phyloP scores from a whole-genome alignment of 2,888 invertebrate genomes.

The Druceiella hillmani region DNA sequence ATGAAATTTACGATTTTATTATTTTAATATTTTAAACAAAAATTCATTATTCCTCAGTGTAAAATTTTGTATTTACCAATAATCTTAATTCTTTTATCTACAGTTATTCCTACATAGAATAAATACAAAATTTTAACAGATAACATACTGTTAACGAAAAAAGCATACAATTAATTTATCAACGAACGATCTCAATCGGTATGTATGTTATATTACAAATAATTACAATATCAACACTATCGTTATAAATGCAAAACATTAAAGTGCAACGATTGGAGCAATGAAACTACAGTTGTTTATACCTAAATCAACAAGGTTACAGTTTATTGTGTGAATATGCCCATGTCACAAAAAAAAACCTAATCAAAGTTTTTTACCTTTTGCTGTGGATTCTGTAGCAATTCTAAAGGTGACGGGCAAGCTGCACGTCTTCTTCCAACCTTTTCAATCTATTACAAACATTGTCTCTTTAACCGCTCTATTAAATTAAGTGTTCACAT shows the following conservation, averaged over 20 bases:
- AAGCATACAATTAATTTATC: too few relatives aligned
- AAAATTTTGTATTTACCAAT: conserved; percentile 53
- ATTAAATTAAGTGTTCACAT: too few relatives aligned
- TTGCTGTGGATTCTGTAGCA: too few relatives aligned
- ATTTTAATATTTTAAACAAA: conserved; percentile 3
- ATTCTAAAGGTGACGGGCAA: too few relatives aligned
- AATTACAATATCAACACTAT: conserved; percentile 55
- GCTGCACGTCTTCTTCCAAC: too few relatives aligned
- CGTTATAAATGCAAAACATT: conserved; percentile 56
- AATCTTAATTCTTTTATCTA: conserved; percentile 46
- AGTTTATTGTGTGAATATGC: conserved; percentile 1
- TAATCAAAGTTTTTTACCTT: not conserved
- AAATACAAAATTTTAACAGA: conserved; percentile 54
- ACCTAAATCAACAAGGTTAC: conserved; percentile 13
- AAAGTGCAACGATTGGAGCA: conserved; percentile 36
- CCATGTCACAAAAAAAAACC: not conserved
- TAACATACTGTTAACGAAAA: conserved; percentile 43
- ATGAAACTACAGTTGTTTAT: conserved; percentile 23
- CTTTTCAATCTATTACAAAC: not conserved
- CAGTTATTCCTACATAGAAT: conserved; percentile 53
- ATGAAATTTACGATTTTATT: not conserved
- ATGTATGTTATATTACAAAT: conserved; percentile 53
- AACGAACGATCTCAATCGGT: conserved; percentile 49
- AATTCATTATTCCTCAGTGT: conserved; percentile 34
- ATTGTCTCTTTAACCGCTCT: too few relatives aligned